Percentiles rank a stretch among this genome's conserved stretches.
Evolutionary conservation across 2,888 invertebrate genomes (phyloP).

Genomic region (Aromia moschata): DNA sequence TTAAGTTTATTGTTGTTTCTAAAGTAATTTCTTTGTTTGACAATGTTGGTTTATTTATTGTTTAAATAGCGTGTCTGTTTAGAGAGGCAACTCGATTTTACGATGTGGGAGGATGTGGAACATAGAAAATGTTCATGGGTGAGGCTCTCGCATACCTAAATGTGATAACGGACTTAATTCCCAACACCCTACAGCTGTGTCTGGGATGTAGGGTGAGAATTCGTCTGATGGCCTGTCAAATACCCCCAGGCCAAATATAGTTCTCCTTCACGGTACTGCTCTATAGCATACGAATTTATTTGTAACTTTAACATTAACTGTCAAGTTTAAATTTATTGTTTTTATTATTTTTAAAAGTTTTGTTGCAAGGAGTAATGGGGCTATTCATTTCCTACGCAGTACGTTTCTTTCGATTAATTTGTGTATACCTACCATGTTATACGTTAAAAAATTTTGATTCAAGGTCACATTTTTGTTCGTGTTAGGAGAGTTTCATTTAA

Average conservation of each 20-base stretch:
- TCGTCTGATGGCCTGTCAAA: slow-evolving; percentile 16
- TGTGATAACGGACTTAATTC: slow-evolving; percentile 6
- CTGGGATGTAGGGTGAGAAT: slow-evolving; percentile 16
- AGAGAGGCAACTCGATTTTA: not conserved
- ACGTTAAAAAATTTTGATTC: slow-evolving; percentile 28
- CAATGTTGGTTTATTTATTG: slow-evolving; percentile 8
- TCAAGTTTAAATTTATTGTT: no score
- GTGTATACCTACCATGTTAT: no score
- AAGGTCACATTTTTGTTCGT: slow-evolving; percentile 32
- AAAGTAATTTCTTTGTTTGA: slow-evolving; percentile 17
- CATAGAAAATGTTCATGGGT: slow-evolving; percentile 7
- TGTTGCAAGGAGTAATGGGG: no score
- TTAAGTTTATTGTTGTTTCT: slow-evolving; percentile 8
- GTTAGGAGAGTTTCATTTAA: slow-evolving; percentile 29
- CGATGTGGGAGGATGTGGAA: not conserved
- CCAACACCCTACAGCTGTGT: slow-evolving; percentile 16
- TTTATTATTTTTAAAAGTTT: no score
- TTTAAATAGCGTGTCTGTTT: slow-evolving; percentile 4
- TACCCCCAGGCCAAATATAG: slow-evolving; percentile 7
- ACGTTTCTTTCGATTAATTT: slow-evolving; percentile 4
- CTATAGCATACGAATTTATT: no score
- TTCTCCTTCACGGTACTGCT: no score
- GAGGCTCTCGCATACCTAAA: slow-evolving; percentile 7
- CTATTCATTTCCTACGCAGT: slow-evolving; percentile 2
- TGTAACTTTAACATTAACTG: no score